These are phyloP conservation scores for Deilephila porcellus DNA, from an alignment of 2,888 invertebrate genomes.

Conservation along the genomic window DNA sequence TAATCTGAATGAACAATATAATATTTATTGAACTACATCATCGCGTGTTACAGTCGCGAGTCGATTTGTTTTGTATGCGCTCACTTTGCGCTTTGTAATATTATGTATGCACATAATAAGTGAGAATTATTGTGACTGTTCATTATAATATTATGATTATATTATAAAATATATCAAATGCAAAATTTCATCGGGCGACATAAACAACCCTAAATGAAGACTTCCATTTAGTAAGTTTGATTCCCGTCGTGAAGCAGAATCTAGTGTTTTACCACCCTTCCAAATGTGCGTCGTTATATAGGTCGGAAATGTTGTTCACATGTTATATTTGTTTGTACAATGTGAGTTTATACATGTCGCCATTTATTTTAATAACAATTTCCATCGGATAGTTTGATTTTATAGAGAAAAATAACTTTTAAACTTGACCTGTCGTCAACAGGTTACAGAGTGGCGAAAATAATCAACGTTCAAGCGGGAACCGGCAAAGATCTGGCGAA, in stretches of 20 bases:
- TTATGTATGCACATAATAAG: no score
- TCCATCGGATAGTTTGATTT: not conserved
- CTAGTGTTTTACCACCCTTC: slow-evolving; percentile 16
- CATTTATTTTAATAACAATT: not conserved
- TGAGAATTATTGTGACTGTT: no score
- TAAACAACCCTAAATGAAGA: no score
- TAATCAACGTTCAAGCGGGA: not conserved
- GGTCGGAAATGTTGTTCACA: slow-evolving; percentile 11
- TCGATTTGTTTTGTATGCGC: no score
- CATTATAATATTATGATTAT: no score
- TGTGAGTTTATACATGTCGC: not conserved
- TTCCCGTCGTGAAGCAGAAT: not conserved
- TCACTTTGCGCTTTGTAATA: no score
- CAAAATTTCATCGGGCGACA: no score
- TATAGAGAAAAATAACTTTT: slow-evolving; percentile 1
- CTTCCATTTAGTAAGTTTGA: no score
- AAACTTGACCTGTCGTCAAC: not conserved
- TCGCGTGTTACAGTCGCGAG: no score
- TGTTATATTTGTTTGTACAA: not conserved
- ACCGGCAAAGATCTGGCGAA: not conserved
- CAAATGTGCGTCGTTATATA: not conserved
- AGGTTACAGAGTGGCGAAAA: not conserved
- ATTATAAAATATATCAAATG: no score
- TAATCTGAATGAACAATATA: no score
- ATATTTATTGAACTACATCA: no score